Percentiles rank a stretch among this genome's conserved stretches.
Conservation (phyloP, 1,140 invertebrate genomes). For the Drosophila sulfurigaster region DNA sequence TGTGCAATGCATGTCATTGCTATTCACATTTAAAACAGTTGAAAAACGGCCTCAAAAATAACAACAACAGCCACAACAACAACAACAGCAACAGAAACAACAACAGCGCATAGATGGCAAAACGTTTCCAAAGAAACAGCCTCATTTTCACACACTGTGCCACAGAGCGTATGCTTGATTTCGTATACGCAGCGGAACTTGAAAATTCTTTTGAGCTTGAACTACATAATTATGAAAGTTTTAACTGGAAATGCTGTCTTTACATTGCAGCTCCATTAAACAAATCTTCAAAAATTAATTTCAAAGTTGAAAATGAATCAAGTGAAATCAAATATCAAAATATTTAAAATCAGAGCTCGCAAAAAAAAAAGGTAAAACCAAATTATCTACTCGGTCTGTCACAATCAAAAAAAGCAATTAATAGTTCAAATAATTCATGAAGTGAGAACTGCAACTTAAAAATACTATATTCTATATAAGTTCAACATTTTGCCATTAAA, state of each 20-base stretch:
- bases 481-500: too few relatives aligned
- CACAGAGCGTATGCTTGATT: conserved; percentile 30
- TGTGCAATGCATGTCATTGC: conserved; percentile 58
- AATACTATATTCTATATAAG: too few relatives aligned
- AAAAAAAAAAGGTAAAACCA: too few relatives aligned
- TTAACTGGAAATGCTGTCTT: neutral
- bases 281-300: neutral
- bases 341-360: too few relatives aligned
- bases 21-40: conserved; percentile 33
- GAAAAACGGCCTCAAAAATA: conserved; percentile 19
- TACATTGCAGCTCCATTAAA: neutral
- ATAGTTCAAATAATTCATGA: too few relatives aligned
- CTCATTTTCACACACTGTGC: neutral
- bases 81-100: neutral
- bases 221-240: neutral
- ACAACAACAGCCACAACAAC: neutral
- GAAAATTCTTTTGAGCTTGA: conserved; percentile 5
- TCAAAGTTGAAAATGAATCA: too few relatives aligned
- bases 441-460: too few relatives aligned
- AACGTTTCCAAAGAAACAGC: conserved; percentile 11
- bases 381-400: too few relatives aligned
- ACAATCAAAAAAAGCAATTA: too few relatives aligned
- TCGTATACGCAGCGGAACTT: neutral
- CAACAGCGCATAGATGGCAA: neutral
- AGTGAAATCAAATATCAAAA: too few relatives aligned